phyloP scores from a whole-genome alignment of 2,113 vertebrate species.

The Tupaia chinensis region DNA sequence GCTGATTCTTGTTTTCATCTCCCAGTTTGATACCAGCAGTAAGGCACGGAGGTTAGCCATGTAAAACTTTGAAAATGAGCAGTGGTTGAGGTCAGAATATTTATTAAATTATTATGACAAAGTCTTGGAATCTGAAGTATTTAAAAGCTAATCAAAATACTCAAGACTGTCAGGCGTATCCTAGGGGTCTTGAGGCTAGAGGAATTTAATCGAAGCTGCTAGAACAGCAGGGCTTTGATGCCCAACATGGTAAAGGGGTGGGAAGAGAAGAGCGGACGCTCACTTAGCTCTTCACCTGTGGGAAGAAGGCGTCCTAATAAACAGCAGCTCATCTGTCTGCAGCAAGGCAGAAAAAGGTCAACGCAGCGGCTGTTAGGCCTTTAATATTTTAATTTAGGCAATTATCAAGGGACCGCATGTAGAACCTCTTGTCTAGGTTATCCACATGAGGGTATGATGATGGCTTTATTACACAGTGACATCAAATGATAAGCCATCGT shows the following conservation, averaged over 20 bases:
- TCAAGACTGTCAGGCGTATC: slow-evolving; percentile 75
- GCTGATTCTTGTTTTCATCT: slow-evolving; percentile 88
- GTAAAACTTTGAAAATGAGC: slow-evolving; percentile 88
- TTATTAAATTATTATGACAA: slow-evolving; percentile 85
- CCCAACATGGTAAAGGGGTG: slow-evolving; percentile 64
- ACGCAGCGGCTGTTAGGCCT: slow-evolving; percentile 87
- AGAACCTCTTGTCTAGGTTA: slow-evolving; percentile 90
- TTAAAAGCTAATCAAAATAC: slow-evolving; percentile 86
- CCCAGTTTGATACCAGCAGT: slow-evolving; percentile 86
- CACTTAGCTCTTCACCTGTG: slow-evolving; percentile 86
- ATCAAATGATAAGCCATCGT: slow-evolving; percentile 84
- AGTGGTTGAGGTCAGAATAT: slow-evolving; percentile 85
- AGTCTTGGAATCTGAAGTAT: slow-evolving; percentile 84
- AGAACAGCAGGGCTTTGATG: slow-evolving; percentile 83
- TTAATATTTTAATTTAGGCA: slow-evolving; percentile 92
- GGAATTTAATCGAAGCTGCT: slow-evolving; percentile 83
- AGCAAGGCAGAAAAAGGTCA: slow-evolving; percentile 90
- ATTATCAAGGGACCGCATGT: slow-evolving; percentile 89
- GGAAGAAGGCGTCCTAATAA: slow-evolving; percentile 86
- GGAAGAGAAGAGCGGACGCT: slow-evolving; percentile 81
- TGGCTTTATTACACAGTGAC: slow-evolving; percentile 90
- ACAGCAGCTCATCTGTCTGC: slow-evolving; percentile 89
- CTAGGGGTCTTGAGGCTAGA: slow-evolving; percentile 78
- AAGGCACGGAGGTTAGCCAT: slow-evolving; percentile 86
- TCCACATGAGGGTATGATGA: slow-evolving; percentile 88